These are phyloP conservation scores for Trididemnum clinides DNA, from an alignment of 23 tunicate species.

Conservation along the genomic window DNA sequence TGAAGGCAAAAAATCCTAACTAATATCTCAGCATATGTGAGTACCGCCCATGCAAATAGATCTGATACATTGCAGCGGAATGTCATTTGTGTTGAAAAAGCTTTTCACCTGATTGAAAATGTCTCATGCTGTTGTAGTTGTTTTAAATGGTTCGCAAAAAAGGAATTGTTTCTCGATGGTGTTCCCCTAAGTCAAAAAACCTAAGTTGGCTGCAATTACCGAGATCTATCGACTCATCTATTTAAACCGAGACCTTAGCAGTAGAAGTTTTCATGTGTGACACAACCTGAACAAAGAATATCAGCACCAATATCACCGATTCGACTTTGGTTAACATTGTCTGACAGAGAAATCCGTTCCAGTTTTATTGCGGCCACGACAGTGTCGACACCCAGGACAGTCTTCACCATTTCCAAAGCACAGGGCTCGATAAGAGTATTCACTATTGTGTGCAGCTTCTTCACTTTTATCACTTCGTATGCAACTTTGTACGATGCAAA, in stretches of 20 bases:
- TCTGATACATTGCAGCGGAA: too few species aligned
- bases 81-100: neutral
- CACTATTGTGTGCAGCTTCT: neutral
- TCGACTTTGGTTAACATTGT: neutral
- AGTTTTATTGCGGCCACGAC: neutral
- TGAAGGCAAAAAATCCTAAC: too few species aligned
- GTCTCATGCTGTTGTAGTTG: too few species aligned
- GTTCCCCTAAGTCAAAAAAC: neutral
- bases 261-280: neutral
- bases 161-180: too few species aligned
- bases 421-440: neutral
- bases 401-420: too few species aligned
- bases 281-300: neutral
- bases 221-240: neutral
- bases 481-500: too few species aligned
- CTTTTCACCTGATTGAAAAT: neutral
- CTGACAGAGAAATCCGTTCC: neutral
- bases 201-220: neutral
- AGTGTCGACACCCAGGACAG: neutral
- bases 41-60: too few species aligned
- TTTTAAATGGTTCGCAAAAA: too few species aligned
- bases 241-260: neutral
- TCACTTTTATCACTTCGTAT: neutral
- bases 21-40: too few species aligned
- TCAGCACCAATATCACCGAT: neutral